Evolutionary conservation across 2,113 vertebrate genomes (phyloP).

Genomic region (Macroglossus sobrinus): DNA sequence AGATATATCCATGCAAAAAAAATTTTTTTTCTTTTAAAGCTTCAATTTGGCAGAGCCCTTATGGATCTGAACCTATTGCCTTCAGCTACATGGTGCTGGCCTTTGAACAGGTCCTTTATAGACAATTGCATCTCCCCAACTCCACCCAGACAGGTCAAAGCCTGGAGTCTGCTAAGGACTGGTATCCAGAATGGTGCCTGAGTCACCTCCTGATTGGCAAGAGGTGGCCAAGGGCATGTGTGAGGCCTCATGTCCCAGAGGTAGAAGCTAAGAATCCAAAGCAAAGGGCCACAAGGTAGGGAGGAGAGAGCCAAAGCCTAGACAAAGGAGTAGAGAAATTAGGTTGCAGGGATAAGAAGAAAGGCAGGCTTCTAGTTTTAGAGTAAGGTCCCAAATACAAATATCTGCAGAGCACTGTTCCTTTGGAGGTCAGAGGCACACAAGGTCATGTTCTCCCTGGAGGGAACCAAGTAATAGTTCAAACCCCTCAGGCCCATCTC

Average conservation of each 20-base stretch:
- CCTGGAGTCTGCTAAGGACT: background rate
- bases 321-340: background rate
- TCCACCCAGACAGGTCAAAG: background rate
- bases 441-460: background rate
- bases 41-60: background rate
- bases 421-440: background rate
- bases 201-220: background rate
- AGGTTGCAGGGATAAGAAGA: background rate
- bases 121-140: background rate
- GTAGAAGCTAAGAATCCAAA: background rate
- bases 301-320: background rate
- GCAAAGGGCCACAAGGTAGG: background rate
- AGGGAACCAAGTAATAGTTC: background rate
- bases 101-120: background rate
- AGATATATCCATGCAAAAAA: background rate
- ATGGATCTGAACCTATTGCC: background rate
- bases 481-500: background rate
- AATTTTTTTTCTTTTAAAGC: background rate
- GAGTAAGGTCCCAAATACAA: background rate
- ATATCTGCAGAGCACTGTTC: background rate
- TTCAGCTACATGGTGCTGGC: background rate
- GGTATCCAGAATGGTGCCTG: background rate
- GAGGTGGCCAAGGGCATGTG: background rate
- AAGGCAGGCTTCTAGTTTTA: background rate
- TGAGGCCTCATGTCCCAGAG: background rate